Evolutionary conservation across 64 coral and sea anemone species (phyloP).

Genomic region (Pachyseris speciosa): DNA sequence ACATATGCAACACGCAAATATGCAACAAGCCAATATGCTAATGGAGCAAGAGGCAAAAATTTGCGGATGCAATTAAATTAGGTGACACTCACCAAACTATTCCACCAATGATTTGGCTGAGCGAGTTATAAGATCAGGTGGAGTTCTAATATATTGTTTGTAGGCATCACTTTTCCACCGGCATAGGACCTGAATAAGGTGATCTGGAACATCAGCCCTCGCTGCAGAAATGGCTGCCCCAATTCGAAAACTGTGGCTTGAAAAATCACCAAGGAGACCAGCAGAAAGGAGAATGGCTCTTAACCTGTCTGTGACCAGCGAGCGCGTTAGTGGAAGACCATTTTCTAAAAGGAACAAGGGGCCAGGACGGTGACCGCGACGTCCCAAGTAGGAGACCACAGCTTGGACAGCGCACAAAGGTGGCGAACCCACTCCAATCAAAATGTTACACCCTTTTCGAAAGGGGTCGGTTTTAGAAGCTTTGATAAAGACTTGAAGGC

Average conservation of each 20-base stretch:
- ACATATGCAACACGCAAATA: no score
- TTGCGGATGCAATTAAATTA: no score
- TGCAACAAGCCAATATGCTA: no score
- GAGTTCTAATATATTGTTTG: neutral
- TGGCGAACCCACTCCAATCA: neutral
- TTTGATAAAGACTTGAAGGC: slow-evolving; percentile 2
- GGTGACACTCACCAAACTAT: no score
- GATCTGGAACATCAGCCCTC: no score
- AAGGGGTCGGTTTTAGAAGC: slow-evolving; percentile 51
- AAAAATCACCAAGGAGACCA: neutral
- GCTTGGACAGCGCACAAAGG: neutral
- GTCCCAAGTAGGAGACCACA: slow-evolving; percentile 2
- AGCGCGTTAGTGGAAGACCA: neutral
- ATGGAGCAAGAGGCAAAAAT: no score
- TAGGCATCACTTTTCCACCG: slow-evolving; percentile 5
- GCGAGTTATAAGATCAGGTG: neutral
- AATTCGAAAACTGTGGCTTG: slow-evolving; percentile 35
- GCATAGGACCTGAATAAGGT: neutral
- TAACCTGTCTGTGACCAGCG: neutral
- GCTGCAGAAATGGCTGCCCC: neutral
- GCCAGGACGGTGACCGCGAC: neutral
- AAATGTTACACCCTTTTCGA: slow-evolving; percentile 11
- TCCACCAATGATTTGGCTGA: no score
- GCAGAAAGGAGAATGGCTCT: neutral
- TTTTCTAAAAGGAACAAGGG: no score